A percentile compares a stretch with the other conserved stretches of the same genome.
Conservation (phyloP, 2,797 vertebrate genomes). For the Melanotaenia boesemani region DNA sequence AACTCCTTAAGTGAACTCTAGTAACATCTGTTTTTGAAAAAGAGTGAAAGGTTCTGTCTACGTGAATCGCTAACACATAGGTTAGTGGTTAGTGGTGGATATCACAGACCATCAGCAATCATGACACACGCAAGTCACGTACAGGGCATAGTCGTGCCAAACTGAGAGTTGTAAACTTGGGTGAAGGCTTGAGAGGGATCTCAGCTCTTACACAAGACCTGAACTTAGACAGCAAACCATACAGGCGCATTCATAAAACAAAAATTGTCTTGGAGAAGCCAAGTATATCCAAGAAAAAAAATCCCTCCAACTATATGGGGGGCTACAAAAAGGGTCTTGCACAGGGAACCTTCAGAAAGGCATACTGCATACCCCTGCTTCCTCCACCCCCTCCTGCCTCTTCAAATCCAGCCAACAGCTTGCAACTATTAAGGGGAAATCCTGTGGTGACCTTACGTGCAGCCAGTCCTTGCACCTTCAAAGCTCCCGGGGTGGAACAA, state of each 20-base stretch:
- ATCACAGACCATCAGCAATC: conserved; percentile 57
- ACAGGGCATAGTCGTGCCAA: conserved; percentile 51
- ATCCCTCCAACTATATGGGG: conserved; percentile 66
- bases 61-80: conserved; percentile 30
- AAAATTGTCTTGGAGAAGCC: conserved; percentile 62
- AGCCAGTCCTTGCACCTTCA: conserved; percentile 83
- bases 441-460: conserved; percentile 83
- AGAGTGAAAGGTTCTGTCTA: conserved; percentile 10
- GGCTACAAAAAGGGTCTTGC: conserved; percentile 54
- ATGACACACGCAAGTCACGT: conserved; percentile 63
- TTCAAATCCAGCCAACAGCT: conserved; percentile 81
- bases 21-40: conserved; percentile 6
- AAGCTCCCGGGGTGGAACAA: conserved; percentile 82
- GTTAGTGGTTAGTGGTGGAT: conserved; percentile 50
- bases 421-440: conserved; percentile 85
- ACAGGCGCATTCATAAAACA: conserved; percentile 61
- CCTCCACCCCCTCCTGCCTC: conserved; percentile 61
- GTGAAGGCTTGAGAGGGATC: conserved; percentile 37
- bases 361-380: conserved; percentile 59
- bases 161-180: conserved; percentile 54
- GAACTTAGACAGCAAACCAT: conserved; percentile 69
- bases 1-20: conserved; percentile 11
- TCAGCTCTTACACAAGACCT: conserved; percentile 40
- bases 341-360: conserved; percentile 70
- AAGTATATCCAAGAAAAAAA: conserved; percentile 76